Base-by-base conservation (phyloP, 2,888 invertebrate species). In the Chelonus formosanus region DNA sequence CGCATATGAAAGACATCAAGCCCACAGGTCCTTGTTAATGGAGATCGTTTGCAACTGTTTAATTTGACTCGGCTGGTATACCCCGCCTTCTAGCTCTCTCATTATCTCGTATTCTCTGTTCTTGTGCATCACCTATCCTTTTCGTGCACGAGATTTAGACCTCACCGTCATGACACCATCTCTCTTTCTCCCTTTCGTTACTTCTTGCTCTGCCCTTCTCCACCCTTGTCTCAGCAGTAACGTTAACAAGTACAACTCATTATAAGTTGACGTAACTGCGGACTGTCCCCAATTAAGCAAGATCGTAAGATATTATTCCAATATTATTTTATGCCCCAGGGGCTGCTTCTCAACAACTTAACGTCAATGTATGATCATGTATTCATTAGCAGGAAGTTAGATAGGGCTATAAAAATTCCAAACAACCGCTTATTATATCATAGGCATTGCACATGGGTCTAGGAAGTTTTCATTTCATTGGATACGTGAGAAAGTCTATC, bases 221-320 rank as follows among this genome's bases (percentile, higher is more conserved):
- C 50, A 40, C 65, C 31, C 54, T 10, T 5, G 8, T 52, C 65
- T 64, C 70, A 67, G 70, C 71, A 66, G 70, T 58, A 71, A 71
- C 70, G 70, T 69, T 71, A 73, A 74, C 72, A 70, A 74, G 73
- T 72, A 71, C 72, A 73, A 72, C 74, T 74, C 73, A 72, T 73
- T 74, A 74, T 73, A 74, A 74, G 70, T 74, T 74, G 70, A 74
- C 71, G 66, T 71, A 71, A 70, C 70, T 70, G 67, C 60, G 66
- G 65, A 72, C 72, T 72, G 70, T 72, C 70, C 71, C 73, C 70
- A 73, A 74, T 73, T 74, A 74, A 74, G 70, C 66, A 69, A 68
- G 69, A 72, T 72, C 68, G 68, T 64, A 69, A 64, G 71, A 72
- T 74, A 73, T 71, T 71, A 71, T 73, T 71, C 67, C 67, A 65